Evolutionary conservation across 2,797 vertebrate genomes (phyloP).

Genomic region (Myripristis jacobus): DNA sequence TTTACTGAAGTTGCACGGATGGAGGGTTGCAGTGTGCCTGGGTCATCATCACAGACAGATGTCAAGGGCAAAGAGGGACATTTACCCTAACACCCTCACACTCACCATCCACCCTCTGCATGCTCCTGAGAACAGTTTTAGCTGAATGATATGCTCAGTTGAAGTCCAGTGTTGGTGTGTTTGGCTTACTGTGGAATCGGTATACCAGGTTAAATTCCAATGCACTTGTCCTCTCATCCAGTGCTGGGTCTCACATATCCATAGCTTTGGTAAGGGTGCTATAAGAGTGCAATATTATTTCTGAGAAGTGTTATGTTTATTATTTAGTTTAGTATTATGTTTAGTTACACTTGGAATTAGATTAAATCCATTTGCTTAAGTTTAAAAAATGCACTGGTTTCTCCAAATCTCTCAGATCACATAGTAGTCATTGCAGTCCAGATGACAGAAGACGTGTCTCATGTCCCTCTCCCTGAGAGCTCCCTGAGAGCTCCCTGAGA

Average conservation of each 20-base stretch:
- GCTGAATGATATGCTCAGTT: conserved; percentile 52
- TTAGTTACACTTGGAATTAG: no score
- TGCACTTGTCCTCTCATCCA: neutral
- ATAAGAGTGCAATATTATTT: no score
- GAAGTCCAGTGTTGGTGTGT: conserved; percentile 34
- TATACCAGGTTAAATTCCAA: conserved; percentile 24
- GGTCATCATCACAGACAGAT: conserved; percentile 71
- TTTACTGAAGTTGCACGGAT: conserved; percentile 39
- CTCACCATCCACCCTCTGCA: conserved; percentile 34
- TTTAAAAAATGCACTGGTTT: no score
- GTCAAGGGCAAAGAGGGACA: conserved; percentile 68
- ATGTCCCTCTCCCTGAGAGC: no score
- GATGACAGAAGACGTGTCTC: no score
- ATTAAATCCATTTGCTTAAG: no score
- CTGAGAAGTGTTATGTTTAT: no score
- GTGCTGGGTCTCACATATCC: neutral
- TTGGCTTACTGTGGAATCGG: conserved; percentile 10
- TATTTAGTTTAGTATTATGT: no score
- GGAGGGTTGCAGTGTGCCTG: conserved; percentile 49
- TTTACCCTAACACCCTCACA: conserved; percentile 63
- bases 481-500: no score
- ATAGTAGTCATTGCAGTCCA: no score
- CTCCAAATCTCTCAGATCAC: no score
- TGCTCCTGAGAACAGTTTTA: conserved; percentile 63
- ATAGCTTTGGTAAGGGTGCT: no score